phyloP scores from a whole-genome alignment of 1,140 invertebrate genomes.

The Pogonognathellus flavescens region DNA sequence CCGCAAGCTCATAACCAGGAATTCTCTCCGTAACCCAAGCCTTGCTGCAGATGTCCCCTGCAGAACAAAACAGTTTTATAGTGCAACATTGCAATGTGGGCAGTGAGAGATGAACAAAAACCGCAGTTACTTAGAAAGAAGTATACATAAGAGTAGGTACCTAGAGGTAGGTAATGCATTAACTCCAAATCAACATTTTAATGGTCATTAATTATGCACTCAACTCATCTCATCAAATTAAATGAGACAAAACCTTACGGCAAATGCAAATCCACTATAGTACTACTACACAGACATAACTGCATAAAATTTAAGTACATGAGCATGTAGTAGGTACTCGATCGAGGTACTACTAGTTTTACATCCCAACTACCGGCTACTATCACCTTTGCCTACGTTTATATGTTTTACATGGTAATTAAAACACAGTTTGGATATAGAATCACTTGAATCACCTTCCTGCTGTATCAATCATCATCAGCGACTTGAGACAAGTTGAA shows the following conservation, averaged over 20 bases:
- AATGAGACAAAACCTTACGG: neutral
- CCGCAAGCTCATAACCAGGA: conserved; percentile 70
- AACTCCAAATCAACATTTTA: conserved; percentile 35
- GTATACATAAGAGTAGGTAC: neutral
- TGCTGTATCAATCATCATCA: too few species aligned
- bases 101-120: neutral
- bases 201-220: conserved; percentile 47
- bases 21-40: conserved; percentile 69
- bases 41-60: conserved; percentile 66
- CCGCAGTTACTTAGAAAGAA: neutral
- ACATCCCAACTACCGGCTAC: too few species aligned
- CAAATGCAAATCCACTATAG: too few species aligned
- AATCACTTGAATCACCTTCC: too few species aligned
- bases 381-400: too few species aligned
- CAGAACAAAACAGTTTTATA: neutral
- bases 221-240: conserved; percentile 23
- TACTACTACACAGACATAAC: too few species aligned
- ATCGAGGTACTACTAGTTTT: too few species aligned
- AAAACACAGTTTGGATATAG: too few species aligned
- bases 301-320: too few species aligned
- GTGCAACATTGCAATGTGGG: neutral
- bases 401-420: too few species aligned
- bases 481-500: too few species aligned
- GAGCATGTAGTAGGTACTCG: too few species aligned
- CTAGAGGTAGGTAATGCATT: conserved; percentile 24